Percentiles rank a stretch among this genome's conserved stretches.
These are phyloP conservation scores for Nomada hirtipes DNA, from an alignment of 2,888 invertebrate genomes.

Conservation along the genomic window DNA sequence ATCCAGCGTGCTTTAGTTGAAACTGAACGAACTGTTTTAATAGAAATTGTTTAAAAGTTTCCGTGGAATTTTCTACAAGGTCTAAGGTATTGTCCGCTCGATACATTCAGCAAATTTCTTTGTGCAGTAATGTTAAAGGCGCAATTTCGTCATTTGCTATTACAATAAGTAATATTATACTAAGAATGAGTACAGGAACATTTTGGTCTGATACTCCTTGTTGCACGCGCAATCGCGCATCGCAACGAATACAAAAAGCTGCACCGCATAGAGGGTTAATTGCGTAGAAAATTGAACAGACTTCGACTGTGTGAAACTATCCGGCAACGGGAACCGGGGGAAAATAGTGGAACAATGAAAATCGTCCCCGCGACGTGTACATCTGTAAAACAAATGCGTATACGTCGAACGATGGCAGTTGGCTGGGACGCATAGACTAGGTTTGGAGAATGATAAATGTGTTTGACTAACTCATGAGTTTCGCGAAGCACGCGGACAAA, in stretches of 20 bases:
- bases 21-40: neutral
- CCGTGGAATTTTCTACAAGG: neutral
- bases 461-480: conserved; percentile 69
- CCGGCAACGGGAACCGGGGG: conserved; percentile 1
- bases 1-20: neutral
- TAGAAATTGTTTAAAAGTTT: conserved; percentile 26
- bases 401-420: conserved; percentile 27
- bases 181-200: too few species aligned
- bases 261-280: neutral
- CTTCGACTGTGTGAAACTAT: neutral
- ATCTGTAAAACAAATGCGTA: conserved; percentile 11
- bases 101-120: neutral
- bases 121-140: neutral
- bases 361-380: conserved; percentile 4
- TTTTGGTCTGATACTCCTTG: neutral
- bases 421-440: conserved; percentile 28
- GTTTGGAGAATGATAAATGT: conserved; percentile 59
- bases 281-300: conserved; percentile 25
- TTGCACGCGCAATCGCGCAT: neutral
- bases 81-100: neutral
- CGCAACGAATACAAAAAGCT: neutral
- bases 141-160: neutral
- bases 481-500: conserved; percentile 61
- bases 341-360: conserved; percentile 26
- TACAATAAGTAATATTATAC: neutral